Evolutionary conservation across 2,113 vertebrate genomes (phyloP).

Genomic region (Centropus bengalensis): DNA sequence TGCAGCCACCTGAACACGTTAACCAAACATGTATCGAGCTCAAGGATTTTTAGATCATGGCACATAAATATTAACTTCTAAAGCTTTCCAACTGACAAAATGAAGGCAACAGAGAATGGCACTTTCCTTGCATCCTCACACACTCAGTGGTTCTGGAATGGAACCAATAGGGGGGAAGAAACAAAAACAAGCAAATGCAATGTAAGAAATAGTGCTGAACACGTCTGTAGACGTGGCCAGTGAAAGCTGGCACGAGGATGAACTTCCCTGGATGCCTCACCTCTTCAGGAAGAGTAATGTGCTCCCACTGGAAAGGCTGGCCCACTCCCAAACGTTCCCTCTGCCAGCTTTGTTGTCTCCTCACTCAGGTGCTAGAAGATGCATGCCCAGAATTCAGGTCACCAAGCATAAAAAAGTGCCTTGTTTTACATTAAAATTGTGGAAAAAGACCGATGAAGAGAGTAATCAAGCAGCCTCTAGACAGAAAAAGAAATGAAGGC

Average conservation of each 20-base stretch:
- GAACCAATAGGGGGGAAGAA: slow-evolving; percentile 25
- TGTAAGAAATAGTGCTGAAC: neutral
- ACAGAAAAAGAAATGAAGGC: neutral
- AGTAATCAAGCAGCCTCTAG: neutral
- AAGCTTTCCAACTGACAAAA: slow-evolving; percentile 67
- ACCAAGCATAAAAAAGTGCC: neutral
- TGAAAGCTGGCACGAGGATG: neutral
- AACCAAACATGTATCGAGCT: slow-evolving; percentile 52
- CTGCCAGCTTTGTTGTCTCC: neutral
- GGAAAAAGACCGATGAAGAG: neutral
- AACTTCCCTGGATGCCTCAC: neutral
- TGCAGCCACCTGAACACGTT: slow-evolving; percentile 53
- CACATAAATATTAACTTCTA: slow-evolving; percentile 71
- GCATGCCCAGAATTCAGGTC: neutral
- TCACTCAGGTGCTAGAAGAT: rapidly evolving
- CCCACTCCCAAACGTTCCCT: neutral
- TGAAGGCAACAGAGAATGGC: slow-evolving; percentile 64
- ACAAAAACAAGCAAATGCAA: slow-evolving; percentile 24
- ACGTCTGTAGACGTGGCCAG: neutral
- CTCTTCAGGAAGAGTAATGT: neutral
- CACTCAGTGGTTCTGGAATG: slow-evolving; percentile 18
- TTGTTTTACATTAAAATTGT: neutral
- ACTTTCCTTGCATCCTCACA: slow-evolving; percentile 40
- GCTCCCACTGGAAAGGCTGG: neutral
- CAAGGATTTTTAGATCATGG: slow-evolving; percentile 68